Conservation (phyloP, 1,140 invertebrate species). For the Psilanteris sp. region DNA sequence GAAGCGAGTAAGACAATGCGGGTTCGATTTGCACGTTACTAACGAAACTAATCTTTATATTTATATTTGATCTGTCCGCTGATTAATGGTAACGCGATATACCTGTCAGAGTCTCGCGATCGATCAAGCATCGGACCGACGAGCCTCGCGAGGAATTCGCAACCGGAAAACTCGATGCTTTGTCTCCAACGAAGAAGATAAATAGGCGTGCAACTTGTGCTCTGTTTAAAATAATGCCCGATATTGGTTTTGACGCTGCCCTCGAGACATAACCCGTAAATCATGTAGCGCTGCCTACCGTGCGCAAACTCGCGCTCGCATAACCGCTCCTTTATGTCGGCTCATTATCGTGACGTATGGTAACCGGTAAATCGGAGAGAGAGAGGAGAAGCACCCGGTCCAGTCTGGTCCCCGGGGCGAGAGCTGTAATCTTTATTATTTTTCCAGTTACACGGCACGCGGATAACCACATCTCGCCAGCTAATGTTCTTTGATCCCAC, state of each 20-base stretch:
- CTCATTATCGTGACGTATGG: constrained; percentile 66
- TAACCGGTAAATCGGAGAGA: constrained; percentile 40
- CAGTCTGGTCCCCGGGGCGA: constrained; percentile 29
- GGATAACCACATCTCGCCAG: constrained; percentile 43
- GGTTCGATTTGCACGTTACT: too few species aligned
- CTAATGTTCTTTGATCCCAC: constrained; percentile 48
- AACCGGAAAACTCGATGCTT: constrained; percentile 28
- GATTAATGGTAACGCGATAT: constrained; percentile 25
- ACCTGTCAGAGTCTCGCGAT: constrained; percentile 36
- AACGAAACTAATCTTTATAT: constrained; percentile 3
- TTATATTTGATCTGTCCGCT: constrained; percentile 15
- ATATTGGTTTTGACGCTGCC: constrained; percentile 68
- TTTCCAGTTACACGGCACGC: constrained; percentile 22
- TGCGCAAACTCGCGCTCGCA: constrained; percentile 49
- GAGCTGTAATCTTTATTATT: constrained; percentile 50
- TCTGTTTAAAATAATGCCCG: constrained; percentile 63
- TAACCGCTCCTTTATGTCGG: constrained; percentile 58
- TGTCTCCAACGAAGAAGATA: constrained; percentile 41
- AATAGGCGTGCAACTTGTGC: constrained; percentile 30
- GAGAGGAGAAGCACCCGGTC: constrained; percentile 5
- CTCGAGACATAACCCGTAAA: constrained; percentile 57
- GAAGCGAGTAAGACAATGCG: too few species aligned
- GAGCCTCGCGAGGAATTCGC: constrained; percentile 4
- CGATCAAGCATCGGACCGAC: constrained; percentile 23
- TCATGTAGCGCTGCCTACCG: constrained; percentile 60